Percentiles rank a stretch among this genome's conserved stretches.
phyloP scores from a whole-genome alignment of 2,113 vertebrate genomes.

The Micromys minutus region DNA sequence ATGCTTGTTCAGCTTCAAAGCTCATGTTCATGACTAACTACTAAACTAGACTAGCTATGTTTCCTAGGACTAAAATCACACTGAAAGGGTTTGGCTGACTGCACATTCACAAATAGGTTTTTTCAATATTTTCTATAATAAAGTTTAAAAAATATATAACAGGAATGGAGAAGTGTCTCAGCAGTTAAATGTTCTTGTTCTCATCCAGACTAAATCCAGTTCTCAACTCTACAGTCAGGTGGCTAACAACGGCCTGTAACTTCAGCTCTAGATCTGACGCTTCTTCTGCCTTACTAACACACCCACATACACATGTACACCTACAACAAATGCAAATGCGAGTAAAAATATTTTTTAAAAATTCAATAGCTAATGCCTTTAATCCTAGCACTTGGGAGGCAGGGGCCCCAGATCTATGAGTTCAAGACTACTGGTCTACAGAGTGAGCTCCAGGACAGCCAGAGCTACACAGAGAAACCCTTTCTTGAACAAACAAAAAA shows the following conservation, averaged over 20 bases:
- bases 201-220: not conserved
- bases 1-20: not conserved
- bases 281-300: not conserved
- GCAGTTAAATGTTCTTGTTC: not conserved
- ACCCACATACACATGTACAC: not conserved
- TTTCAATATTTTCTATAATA: not conserved
- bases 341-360: not conserved
- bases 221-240: not conserved
- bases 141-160: conserved; percentile 20
- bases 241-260: not conserved
- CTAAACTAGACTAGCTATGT: not conserved
- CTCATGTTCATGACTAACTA: not conserved
- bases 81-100: not conserved
- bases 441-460: not conserved
- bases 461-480: not conserved
- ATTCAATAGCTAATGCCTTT: not conserved
- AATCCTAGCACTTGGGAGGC: not conserved
- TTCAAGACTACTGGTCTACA: not conserved
- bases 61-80: not conserved
- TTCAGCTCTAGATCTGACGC: not conserved
- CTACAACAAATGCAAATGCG: not conserved
- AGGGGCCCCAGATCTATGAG: not conserved
- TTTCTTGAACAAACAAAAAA: not conserved
- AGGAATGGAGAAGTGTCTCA: not conserved
- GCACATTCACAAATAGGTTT: not conserved